These are phyloP conservation scores for Zaprionus tsacasi DNA, from an alignment of 1,140 invertebrate species.

Conservation along the genomic window DNA sequence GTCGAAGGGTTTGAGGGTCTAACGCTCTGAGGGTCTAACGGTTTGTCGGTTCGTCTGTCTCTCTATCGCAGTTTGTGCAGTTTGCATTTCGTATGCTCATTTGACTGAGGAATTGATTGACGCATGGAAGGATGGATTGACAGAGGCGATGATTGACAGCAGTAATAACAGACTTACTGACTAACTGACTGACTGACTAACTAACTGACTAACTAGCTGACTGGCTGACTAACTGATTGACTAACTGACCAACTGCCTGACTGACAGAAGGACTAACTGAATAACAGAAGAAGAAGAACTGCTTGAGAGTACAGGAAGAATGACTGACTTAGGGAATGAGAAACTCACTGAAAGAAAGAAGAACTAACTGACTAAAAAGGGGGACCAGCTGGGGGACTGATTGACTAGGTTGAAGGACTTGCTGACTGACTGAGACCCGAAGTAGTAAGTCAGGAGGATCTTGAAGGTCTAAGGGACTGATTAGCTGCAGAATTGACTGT, in stretches of 20 bases:
- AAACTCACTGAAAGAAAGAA: background rate
- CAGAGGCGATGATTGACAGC: background rate
- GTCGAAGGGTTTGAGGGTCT: background rate
- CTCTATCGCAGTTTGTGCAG: slow-evolving; percentile 33
- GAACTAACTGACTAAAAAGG: background rate
- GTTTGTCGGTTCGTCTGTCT: slow-evolving; percentile 8
- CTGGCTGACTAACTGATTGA: background rate
- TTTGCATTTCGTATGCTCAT: slow-evolving; percentile 76
- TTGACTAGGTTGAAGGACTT: background rate
- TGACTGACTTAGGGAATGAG: background rate
- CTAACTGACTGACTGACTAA: slow-evolving; percentile 2
- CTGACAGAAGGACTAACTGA: background rate
- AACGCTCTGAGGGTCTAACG: background rate
- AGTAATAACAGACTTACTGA: background rate
- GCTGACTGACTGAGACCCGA: background rate
- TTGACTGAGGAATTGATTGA: slow-evolving; percentile 62
- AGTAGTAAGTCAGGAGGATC: too few species aligned
- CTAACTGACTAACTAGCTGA: slow-evolving; percentile 8
- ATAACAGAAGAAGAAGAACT: background rate
- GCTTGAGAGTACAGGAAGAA: too few species aligned
- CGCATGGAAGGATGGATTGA: slow-evolving; percentile 2
- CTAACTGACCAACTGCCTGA: slow-evolving; percentile 9
- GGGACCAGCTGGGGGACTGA: background rate
- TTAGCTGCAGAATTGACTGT: background rate
- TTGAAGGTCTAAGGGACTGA: background rate